Evolutionary conservation across 2,797 vertebrate species (phyloP).

Genomic region (Chiroxiphia lanceolata): DNA sequence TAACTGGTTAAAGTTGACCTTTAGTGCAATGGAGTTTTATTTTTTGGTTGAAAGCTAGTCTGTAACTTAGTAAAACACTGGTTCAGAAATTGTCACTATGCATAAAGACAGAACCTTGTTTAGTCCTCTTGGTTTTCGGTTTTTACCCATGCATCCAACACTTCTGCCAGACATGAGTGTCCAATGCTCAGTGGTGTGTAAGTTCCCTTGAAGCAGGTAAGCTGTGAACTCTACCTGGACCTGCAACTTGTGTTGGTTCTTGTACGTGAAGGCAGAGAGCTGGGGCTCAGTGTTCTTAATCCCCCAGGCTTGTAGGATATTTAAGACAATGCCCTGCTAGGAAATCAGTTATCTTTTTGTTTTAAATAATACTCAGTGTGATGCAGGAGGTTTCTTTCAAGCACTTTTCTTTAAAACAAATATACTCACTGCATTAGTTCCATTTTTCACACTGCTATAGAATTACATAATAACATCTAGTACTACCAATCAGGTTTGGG

Average conservation of each 20-base stretch:
- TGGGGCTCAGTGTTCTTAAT: background rate
- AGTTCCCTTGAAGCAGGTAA: conserved; percentile 6
- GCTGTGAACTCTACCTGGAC: conserved; percentile 29
- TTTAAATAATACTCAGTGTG: conserved; percentile 50
- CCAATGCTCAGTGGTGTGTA: background rate
- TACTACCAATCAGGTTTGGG: conserved; percentile 61
- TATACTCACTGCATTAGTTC: conserved; percentile 64
- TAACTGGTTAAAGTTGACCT: conserved; percentile 46
- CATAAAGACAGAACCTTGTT: conserved; percentile 45
- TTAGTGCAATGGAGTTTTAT: conserved; percentile 72
- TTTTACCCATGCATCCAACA: background rate
- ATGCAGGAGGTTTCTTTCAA: conserved; percentile 64
- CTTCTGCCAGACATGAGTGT: background rate
- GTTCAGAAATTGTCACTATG: conserved; percentile 65
- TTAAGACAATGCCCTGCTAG: conserved; percentile 43
- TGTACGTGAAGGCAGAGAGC: background rate
- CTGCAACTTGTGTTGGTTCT: background rate
- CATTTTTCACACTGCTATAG: conserved; percentile 65
- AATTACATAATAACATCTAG: conserved; percentile 65
- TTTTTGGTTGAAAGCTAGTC: conserved; percentile 43
- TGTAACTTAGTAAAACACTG: conserved; percentile 78
- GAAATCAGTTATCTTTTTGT: conserved; percentile 20
- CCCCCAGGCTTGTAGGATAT: conserved; percentile 24
- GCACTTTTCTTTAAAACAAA: conserved; percentile 70
- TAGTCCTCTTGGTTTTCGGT: background rate